Evolutionary conservation across 2,113 vertebrate species (phyloP).

Genomic region (Potamarius usumacintae): DNA sequence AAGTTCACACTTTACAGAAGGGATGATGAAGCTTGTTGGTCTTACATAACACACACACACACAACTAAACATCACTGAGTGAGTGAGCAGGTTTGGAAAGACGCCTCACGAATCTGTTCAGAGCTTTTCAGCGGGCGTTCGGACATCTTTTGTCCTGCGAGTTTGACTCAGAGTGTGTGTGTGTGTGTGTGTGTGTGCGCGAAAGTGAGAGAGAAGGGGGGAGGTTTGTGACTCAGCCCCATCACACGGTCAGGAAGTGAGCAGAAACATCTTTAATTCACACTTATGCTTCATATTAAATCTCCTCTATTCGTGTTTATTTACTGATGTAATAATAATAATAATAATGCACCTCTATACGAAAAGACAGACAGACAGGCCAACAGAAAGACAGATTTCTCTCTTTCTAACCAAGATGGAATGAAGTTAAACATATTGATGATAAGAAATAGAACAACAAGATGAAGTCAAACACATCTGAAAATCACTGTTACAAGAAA

Average conservation of each 20-base stretch:
- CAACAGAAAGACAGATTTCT: background rate
- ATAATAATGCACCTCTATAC: too few species aligned
- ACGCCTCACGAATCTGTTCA: constrained; percentile 13
- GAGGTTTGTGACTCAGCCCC: constrained; percentile 32
- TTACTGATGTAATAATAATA: background rate
- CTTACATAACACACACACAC: constrained; percentile 33
- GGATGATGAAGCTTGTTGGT: constrained; percentile 27
- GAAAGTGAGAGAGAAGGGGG: background rate
- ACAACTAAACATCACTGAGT: background rate
- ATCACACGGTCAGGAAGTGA: background rate
- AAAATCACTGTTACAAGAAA: background rate
- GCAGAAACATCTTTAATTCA: background rate
- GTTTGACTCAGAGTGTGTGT: constrained; percentile 37
- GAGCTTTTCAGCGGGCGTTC: constrained; percentile 5
- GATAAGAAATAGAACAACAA: background rate
- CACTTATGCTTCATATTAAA: background rate
- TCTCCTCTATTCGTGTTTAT: background rate
- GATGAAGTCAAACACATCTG: background rate
- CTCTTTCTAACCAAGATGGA: background rate
- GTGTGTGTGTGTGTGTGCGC: constrained; percentile 2
- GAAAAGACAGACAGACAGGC: background rate
- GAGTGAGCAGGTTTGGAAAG: constrained; percentile 22
- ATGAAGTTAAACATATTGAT: background rate
- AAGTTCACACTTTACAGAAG: constrained; percentile 27
- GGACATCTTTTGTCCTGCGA: constrained; percentile 39